Conservation (phyloP, 1,140 invertebrate species). For the Portunus trituberculatus region DNA sequence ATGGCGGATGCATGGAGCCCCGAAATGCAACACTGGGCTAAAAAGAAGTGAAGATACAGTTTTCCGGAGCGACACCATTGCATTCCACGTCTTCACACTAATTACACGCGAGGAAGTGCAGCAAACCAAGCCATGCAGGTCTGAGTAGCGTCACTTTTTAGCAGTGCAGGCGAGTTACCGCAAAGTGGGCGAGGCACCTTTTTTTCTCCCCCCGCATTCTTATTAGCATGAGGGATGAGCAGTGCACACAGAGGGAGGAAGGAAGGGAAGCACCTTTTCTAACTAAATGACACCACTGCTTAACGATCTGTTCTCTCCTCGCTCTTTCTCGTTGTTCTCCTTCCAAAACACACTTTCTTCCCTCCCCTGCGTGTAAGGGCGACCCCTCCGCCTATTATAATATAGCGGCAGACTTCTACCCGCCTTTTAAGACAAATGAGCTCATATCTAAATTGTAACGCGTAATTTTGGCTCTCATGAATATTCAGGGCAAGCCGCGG, state of each 20-base stretch:
- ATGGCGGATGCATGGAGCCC: no score
- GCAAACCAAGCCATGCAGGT: no score
- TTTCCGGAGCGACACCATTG: no score
- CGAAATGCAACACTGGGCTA: no score
- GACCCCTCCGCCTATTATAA: conserved; percentile 72
- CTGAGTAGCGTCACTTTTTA: no score
- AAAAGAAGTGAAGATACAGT: no score
- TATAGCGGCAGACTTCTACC: conserved; percentile 66
- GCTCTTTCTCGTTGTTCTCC: conserved; percentile 35
- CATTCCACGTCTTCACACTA: no score
- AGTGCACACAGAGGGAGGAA: background rate
- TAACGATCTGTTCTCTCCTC: background rate
- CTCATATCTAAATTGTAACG: conserved; percentile 76
- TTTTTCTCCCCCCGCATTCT: no score
- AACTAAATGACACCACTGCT: conserved; percentile 29
- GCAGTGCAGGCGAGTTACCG: no score
- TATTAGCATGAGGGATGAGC: no score
- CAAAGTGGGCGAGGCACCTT: no score
- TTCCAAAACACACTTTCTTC: conserved; percentile 16
- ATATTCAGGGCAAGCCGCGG: conserved; percentile 67
- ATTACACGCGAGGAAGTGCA: no score
- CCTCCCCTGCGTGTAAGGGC: conserved; percentile 46
- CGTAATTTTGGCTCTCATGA: conserved; percentile 73
- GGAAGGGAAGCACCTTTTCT: background rate
- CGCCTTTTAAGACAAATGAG: conserved; percentile 74